Base-by-base conservation (phyloP, 2,113 vertebrate genomes). In the Podocnemis expansa region DNA sequence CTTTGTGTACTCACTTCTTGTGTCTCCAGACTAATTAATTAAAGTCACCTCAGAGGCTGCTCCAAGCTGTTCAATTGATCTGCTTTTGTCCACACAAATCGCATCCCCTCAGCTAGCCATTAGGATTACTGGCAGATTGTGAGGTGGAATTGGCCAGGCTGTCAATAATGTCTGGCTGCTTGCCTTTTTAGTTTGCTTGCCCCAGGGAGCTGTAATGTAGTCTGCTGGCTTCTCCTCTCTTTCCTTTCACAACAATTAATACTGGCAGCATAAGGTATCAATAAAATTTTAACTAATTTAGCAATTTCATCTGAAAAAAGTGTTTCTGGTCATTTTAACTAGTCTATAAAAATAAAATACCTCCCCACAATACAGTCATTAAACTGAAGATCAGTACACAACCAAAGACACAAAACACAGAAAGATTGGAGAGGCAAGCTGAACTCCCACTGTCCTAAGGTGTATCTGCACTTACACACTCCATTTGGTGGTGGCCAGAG, bases 261-360 rank as follows among this genome's bases (percentile, higher is more conserved):
- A 76, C 73, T n/a, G 54, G 51, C 56, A 84, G 73, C 80, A 56
- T 49, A 54, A 83, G n/a, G 78, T 83, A 54, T 55, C 52, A 91
- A 83, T 91, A 73, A 83, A 82, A 55, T 78, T 91, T 83, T 41
- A 82, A 88, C 82, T 67, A 91, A 87, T 83, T 87, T 47, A 83
- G 41, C 41, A 55, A 56, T 83, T 82, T 83, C 29, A 70, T 56
- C 70, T 83, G 49, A 56, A 83, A 47, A 75, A 78, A 22, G 82
- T 67, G 51, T 82, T 3, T 63, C 31, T 73, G 38, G 38, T 73
- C 22, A 73, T 73, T 73, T 73, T 73, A 63, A 67, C 47, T 17
- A 52, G 51, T 76, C 27, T 21, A 63, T 67, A n/a, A 84, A 41
- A 80, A 31, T 51, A 58, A 13, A 13, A 6, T 12, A 21, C 31